Evolutionary conservation across 2,113 vertebrate genomes (phyloP).

Genomic region (Ardeotis arabs): DNA sequence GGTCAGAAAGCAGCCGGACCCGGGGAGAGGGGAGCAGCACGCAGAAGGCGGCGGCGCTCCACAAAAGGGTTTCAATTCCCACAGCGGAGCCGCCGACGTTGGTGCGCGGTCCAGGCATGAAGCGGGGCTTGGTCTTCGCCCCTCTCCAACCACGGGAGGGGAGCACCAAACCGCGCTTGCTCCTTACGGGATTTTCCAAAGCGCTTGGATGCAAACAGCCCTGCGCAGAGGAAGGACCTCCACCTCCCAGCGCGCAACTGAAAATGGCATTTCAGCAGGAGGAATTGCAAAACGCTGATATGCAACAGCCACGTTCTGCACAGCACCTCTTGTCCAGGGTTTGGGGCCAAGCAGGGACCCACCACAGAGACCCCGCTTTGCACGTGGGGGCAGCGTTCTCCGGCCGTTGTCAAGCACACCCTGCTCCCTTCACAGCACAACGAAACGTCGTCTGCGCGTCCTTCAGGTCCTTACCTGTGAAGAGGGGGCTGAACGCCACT

Average conservation of each 20-base stretch:
- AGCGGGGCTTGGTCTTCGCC: accelerated
- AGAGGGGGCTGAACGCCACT: slow-evolving; percentile 90
- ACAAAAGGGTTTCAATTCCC: not conserved
- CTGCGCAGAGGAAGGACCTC: not conserved
- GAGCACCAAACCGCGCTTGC: not conserved
- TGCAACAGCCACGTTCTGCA: not conserved
- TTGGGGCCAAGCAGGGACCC: not conserved
- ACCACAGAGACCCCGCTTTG: accelerated
- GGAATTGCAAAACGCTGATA: not conserved
- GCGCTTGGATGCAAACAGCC: no score
- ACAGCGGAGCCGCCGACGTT: accelerated
- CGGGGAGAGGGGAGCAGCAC: not conserved
- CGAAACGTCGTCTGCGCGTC: accelerated
- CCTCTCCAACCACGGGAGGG: not conserved
- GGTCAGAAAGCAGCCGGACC: not conserved
- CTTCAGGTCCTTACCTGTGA: slow-evolving; percentile 85
- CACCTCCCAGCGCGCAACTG: not conserved
- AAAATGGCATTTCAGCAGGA: not conserved
- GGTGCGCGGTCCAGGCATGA: not conserved
- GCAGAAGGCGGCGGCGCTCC: not conserved
- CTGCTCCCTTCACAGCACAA: accelerated
- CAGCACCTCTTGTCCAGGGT: not conserved
- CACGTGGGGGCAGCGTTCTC: accelerated
- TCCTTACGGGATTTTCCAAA: not conserved
- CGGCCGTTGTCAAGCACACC: accelerated